These are phyloP conservation scores for Plemyria rubiginata DNA, from an alignment of 2,888 invertebrate genomes.

Conservation along the genomic window DNA sequence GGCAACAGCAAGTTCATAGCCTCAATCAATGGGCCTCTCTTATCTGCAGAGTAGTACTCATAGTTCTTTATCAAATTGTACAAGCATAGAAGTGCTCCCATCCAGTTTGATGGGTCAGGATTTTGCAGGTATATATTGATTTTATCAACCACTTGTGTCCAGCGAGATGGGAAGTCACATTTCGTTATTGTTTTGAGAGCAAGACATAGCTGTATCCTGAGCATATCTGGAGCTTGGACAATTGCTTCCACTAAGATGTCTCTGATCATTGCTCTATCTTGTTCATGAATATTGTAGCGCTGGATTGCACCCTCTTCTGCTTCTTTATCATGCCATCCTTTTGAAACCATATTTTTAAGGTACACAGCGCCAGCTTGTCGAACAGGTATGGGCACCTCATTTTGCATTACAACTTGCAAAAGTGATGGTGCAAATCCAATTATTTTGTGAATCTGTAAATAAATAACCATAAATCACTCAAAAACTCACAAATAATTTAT, in stretches of 20 bases:
- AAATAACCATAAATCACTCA: not conserved
- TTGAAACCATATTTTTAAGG: conserved; percentile 96
- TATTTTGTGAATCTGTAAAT: conserved; percentile 86
- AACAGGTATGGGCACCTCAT: conserved; percentile 95
- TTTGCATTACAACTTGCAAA: conserved; percentile 96
- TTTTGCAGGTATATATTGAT: conserved; percentile 96
- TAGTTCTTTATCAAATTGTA: conserved; percentile 97
- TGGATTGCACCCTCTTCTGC: conserved; percentile 87
- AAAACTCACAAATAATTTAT: not conserved
- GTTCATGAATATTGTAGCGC: conserved; percentile 96
- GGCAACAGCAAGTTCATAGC: conserved; percentile 98
- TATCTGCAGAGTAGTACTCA: conserved; percentile 96
- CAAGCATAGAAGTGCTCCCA: conserved; percentile 95
- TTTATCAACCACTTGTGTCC: conserved; percentile 98
- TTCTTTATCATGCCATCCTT: conserved; percentile 95
- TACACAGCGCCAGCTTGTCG: conserved; percentile 98
- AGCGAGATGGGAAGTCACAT: conserved; percentile 96
- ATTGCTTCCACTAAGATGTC: conserved; percentile 98
- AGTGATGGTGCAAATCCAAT: conserved; percentile 98
- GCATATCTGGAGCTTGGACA: conserved; percentile 95
- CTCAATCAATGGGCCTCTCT: conserved; percentile 95
- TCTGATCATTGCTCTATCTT: conserved; percentile 96
- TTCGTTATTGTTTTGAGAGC: conserved; percentile 97
- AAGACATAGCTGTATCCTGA: conserved; percentile 96
- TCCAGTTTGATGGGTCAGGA: conserved; percentile 94